These are phyloP conservation scores for Ricordea florida DNA, from an alignment of 92 coral and sea anemone species.

Conservation along the genomic window DNA sequence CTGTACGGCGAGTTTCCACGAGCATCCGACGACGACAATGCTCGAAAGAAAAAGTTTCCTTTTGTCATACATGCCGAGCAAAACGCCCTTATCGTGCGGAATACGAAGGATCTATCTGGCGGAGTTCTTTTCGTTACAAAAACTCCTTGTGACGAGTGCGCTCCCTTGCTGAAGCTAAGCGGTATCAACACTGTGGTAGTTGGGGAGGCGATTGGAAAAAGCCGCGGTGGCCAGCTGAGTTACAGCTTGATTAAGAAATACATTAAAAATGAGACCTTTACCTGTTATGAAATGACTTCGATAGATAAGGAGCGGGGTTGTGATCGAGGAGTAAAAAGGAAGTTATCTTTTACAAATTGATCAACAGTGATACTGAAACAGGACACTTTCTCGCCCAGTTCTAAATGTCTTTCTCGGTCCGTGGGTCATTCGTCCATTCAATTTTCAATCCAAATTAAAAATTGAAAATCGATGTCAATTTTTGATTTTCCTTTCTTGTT, in stretches of 20 bases:
- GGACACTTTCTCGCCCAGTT: no score
- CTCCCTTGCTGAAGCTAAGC: conserved; percentile 62
- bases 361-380: no score
- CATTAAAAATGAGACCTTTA: background rate
- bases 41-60: conserved; percentile 61
- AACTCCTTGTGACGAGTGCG: conserved; percentile 88
- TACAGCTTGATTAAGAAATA: background rate
- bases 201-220: conserved; percentile 1
- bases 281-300: conserved; percentile 14
- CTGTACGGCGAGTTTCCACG: conserved; percentile 84
- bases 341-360: no score
- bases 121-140: conserved; percentile 78
- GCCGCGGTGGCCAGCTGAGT: background rate
- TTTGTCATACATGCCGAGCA: conserved; percentile 88
- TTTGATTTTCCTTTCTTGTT: no score
- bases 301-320: no score
- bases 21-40: conserved; percentile 55
- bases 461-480: no score
- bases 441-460: no score
- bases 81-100: conserved; percentile 69
- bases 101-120: conserved; percentile 59
- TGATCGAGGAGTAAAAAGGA: no score
- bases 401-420: no score
- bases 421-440: no score
- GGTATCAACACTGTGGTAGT: conserved; percentile 72